phyloP scores from a whole-genome alignment of 2,113 vertebrate genomes.

The Brachypteracias leptosomus region DNA sequence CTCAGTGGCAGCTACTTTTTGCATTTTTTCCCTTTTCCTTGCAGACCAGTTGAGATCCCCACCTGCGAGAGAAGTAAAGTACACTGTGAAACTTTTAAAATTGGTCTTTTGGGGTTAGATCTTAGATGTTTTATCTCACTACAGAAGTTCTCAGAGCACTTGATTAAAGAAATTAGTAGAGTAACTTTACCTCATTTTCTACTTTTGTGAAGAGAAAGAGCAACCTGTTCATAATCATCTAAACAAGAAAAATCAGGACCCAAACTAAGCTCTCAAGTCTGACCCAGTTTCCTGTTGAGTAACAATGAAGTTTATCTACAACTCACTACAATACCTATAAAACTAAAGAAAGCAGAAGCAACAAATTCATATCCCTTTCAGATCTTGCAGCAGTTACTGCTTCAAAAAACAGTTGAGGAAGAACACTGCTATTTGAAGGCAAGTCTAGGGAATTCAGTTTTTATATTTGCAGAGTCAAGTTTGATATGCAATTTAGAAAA shows the following conservation, averaged over 20 bases:
- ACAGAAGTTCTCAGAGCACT: neutral
- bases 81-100: accelerated
- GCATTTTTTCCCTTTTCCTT: constrained; percentile 79
- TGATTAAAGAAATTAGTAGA: neutral
- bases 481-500: neutral
- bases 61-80: constrained; percentile 61
- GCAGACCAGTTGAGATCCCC: constrained; percentile 91
- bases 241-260: neutral
- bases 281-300: neutral
- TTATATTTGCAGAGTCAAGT: neutral
- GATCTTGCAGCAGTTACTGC: neutral
- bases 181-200: neutral
- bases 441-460: neutral
- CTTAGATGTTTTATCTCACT: accelerated
- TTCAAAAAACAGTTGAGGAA: neutral
- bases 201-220: neutral
- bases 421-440: neutral
- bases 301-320: neutral
- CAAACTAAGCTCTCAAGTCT: neutral
- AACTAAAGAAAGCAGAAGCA: neutral
- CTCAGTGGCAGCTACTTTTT: constrained; percentile 81
- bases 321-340: neutral
- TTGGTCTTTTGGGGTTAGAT: accelerated
- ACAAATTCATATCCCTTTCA: neutral
- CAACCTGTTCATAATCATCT: accelerated